Base-by-base conservation (phyloP, 2,797 vertebrate species). In the Syngnathus rostellatus region DNA sequence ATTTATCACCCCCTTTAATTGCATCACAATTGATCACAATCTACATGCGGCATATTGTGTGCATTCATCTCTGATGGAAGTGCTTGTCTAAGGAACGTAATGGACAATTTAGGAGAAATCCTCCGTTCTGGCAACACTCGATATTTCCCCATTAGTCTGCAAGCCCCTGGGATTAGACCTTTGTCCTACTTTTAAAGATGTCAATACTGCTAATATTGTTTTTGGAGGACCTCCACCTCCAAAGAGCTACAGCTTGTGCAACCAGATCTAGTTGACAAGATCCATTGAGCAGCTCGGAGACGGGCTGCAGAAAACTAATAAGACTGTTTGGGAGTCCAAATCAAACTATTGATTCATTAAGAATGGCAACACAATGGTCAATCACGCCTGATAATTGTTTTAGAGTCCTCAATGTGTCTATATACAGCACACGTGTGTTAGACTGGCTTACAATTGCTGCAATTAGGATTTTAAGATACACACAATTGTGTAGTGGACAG, bases 151-250 rank as follows among this genome's bases (percentile, higher is more conserved):
- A 92, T 92, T 90, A 91, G 88, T 68, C 74, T 16, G 12, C 51
- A 48, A 48, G 81, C 89, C 88, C 77, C 54, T 77, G 90, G 87
- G 90, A 87, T 80, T 69, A 80, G 87, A 87, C 89, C 89, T 90
- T 82, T 86, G 87, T 81, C 86, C 84, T 81, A 86, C 88, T 31
- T 90, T 90, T 90, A 89, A 86, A 89, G 72, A 83, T 89, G 83
- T 89, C 88, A 87, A 90, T 89, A 86, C 82, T 75, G 84, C 85
- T 90, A 86, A 88, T 89, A 88, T 83, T 88, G 84, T 85, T 86
- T 86, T 86, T 85, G 74, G 79, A 87, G 79, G 79, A 82, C 73
- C 74, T 83, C 70, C 80, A 77, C 83, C 73, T 81, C 78, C 72
- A 80, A 72, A 77, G 73, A 83, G 82, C 78, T 77, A 75, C 70